Base-by-base conservation (phyloP, 2,797 vertebrate species). In the Sebastes steindachneri region DNA sequence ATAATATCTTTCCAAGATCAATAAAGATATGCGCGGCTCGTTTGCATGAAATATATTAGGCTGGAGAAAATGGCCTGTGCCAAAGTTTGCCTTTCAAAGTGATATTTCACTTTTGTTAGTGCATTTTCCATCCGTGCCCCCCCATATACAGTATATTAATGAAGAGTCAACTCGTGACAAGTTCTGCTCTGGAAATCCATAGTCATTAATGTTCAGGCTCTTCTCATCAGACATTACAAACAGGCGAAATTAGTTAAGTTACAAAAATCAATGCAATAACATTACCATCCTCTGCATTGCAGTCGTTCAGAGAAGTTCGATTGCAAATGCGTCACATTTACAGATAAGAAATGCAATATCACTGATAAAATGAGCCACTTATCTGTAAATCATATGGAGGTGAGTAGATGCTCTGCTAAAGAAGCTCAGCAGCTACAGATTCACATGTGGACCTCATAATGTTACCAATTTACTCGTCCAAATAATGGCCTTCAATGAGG, bases 41-140 rank as follows among this genome's bases (percentile, higher is more conserved):
- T 90, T 89, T 90, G 80, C 86, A 89, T 90, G 68, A 89, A 83
- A 88, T 82, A 79, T 83, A 86, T 88, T 33, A 70, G 70, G 37
- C 58, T 25, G 9, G 68, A 45, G 85, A 78, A 66, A 57, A 75
- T 63, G 37, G 77, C 31, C 62, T 35, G 62, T 75, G 84, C 75
- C 79, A 82, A 80, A 67, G 74, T 68, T 80, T 87, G 64, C 62
- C 67, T 82, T 84, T 77, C 77, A 76, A 86, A 79, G 65, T 71
- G 28, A 87, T 86, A 74, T 83, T 90, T 89, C 86, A 86, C 73
- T 85, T 81, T n/a, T 71, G 58, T 71, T 77, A 78, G 80, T 84
- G 79, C 64, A 59, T 73, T 84, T 89, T 84, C 57, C 73, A 54
- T 74, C 63, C 37, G 58, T 55, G 12, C 68, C 41, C 26, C 26